Percentiles rank a stretch among this genome's conserved stretches.
Evolutionary conservation across 2,888 invertebrate species (phyloP).

Genomic region (Ichneumoninae sp.): DNA sequence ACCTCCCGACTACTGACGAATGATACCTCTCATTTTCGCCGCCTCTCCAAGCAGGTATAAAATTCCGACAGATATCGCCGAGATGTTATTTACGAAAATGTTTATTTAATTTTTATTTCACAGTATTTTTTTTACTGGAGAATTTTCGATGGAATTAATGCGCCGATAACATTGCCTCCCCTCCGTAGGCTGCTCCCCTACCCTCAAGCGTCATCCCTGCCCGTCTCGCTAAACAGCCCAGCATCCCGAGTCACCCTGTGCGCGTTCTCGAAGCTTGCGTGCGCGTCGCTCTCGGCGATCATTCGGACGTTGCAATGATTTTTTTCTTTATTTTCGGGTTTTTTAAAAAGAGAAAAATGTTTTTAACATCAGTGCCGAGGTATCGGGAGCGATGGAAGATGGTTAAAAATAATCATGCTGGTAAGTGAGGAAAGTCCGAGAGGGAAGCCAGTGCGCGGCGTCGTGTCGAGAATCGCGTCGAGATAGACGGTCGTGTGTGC

Average conservation of each 20-base stretch:
- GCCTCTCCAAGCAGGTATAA: neutral
- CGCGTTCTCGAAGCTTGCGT: conserved; percentile 48
- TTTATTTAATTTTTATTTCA: neutral
- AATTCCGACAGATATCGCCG: neutral
- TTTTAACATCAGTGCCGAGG: conserved; percentile 43
- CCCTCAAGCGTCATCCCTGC: conserved; percentile 36
- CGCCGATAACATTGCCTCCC: conserved; percentile 18
- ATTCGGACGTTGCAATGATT: conserved; percentile 42
- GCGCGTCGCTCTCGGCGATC: conserved; percentile 36
- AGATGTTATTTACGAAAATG: neutral
- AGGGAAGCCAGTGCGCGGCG: conserved; percentile 47
- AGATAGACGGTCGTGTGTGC: conserved; percentile 51
- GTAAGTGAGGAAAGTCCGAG: conserved; percentile 64
- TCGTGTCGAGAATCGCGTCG: conserved; percentile 51
- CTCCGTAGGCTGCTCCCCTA: conserved; percentile 29
- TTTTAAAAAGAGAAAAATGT: conserved; percentile 35
- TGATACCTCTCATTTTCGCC: neutral
- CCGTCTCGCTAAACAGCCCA: conserved; percentile 11
- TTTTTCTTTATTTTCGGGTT: conserved; percentile 33
- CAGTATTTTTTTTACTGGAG: neutral
- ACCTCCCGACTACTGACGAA: conserved; percentile 43
- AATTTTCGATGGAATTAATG: conserved; percentile 15
- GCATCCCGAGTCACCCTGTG: conserved; percentile 50
- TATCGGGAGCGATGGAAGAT: conserved; percentile 41
- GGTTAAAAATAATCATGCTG: conserved; percentile 68